phyloP scores from a whole-genome alignment of 2,888 invertebrate genomes.

The Drosophila meridionalis region DNA sequence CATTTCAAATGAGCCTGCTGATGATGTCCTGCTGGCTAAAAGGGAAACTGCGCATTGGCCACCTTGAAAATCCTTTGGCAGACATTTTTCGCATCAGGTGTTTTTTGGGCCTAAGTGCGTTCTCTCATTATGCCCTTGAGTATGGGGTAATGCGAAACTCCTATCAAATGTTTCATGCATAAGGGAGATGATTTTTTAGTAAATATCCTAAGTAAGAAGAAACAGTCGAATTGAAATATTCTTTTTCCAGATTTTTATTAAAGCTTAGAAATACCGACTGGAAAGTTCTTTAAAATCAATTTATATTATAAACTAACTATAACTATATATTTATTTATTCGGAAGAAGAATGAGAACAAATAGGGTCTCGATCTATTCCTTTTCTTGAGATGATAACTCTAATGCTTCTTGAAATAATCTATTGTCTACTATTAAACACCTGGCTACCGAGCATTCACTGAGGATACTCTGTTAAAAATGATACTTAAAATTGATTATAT shows the following conservation, averaged over 20 bases:
- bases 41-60: constrained; percentile 17
- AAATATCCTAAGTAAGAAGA: not conserved
- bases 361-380: not conserved
- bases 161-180: constrained; percentile 10
- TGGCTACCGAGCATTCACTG: too few relatives aligned
- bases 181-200: not conserved
- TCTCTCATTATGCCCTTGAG: constrained; percentile 48
- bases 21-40: constrained; percentile 21
- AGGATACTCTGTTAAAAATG: too few relatives aligned
- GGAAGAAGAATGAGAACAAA: not conserved
- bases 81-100: constrained; percentile 64
- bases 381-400: not conserved
- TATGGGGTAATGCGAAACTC: constrained; percentile 1
- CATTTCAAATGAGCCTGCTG: constrained; percentile 61
- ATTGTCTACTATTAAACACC: not conserved
- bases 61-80: constrained; percentile 61
- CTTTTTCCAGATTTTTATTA: not conserved
- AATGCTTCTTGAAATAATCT: too few relatives aligned
- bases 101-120: constrained; percentile 58
- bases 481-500: too few relatives aligned
- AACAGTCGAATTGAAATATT: not conserved
- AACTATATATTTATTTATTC: too few relatives aligned
- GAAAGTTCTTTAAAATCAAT: not conserved
- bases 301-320: too few relatives aligned
- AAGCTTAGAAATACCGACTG: not conserved